Evolutionary conservation across 2,113 vertebrate genomes (phyloP).

Genomic region (Cynocephalus volans): DNA sequence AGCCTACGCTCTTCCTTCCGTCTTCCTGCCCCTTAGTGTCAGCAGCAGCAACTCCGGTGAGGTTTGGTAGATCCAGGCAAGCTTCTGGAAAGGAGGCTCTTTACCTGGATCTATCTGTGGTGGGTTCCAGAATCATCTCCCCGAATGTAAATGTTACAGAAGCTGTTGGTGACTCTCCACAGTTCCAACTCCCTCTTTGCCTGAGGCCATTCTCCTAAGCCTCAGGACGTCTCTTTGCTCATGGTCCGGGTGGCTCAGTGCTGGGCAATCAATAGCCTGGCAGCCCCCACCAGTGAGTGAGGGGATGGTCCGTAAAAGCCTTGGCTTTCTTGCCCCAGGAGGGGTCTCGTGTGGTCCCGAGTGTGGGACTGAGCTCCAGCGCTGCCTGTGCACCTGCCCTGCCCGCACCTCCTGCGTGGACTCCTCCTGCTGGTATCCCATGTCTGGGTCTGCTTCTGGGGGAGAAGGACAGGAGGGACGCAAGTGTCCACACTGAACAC

Average conservation of each 20-base stretch:
- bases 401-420: background rate
- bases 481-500: background rate
- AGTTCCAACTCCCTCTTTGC: background rate
- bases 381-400: too few relatives aligned
- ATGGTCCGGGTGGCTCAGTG: fast-evolving
- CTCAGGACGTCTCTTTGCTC: background rate
- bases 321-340: fast-evolving
- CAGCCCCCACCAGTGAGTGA: fast-evolving
- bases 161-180: background rate
- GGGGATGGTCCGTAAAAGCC: fast-evolving
- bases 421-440: background rate
- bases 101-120: background rate
- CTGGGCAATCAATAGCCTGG: background rate
- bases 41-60: background rate
- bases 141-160: background rate
- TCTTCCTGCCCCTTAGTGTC: fast-evolving
- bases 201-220: background rate
- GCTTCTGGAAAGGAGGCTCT: background rate
- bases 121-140: background rate
- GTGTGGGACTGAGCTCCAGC: background rate
- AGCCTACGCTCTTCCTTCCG: fast-evolving
- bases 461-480: background rate
- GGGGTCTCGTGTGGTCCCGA: fast-evolving
- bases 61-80: background rate
- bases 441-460: background rate